These are phyloP conservation scores for Latrodectus geometricus DNA, from an alignment of 1,140 invertebrate genomes.

Conservation along the genomic window DNA sequence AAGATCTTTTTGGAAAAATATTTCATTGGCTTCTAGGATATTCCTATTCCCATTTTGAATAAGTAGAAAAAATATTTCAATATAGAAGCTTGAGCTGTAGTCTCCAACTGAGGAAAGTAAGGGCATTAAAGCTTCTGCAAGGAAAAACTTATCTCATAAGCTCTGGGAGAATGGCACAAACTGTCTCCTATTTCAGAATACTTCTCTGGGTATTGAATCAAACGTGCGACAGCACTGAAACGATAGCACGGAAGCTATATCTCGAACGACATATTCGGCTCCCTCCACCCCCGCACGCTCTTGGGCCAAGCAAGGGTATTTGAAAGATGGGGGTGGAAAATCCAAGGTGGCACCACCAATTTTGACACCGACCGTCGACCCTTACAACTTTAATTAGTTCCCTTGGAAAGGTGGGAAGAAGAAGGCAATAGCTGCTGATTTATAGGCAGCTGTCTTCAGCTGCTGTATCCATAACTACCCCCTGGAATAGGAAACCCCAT, in stretches of 20 bases:
- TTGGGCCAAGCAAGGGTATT: not conserved
- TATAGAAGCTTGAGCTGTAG: too few species aligned
- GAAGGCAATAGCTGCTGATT: constrained; percentile 57
- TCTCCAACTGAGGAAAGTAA: too few species aligned
- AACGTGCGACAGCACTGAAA: not conserved
- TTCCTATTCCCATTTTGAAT: too few species aligned
- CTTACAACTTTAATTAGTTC: constrained; percentile 60
- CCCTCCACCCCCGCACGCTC: not conserved
- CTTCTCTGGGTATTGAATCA: constrained; percentile 43
- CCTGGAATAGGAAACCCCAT: constrained; percentile 51
- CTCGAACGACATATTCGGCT: constrained; percentile 14
- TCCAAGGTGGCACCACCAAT: constrained; percentile 38
- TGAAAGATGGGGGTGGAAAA: not conserved
- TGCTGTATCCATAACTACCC: constrained; percentile 51
- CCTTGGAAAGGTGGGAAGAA: constrained; percentile 17
- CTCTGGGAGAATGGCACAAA: not conserved
- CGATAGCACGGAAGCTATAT: not conserved
- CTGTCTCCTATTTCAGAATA: constrained; percentile 45
- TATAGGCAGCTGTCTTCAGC: constrained; percentile 58
- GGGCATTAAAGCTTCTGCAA: too few species aligned
- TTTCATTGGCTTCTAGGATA: too few species aligned
- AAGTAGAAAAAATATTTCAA: too few species aligned
- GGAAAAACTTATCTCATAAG: too few species aligned
- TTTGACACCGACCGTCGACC: constrained; percentile 53
- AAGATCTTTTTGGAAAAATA: too few species aligned